A percentile compares a stretch with the other conserved stretches of the same genome.
phyloP scores from a whole-genome alignment of 2,888 invertebrate genomes.

The Drosophila falleni region DNA sequence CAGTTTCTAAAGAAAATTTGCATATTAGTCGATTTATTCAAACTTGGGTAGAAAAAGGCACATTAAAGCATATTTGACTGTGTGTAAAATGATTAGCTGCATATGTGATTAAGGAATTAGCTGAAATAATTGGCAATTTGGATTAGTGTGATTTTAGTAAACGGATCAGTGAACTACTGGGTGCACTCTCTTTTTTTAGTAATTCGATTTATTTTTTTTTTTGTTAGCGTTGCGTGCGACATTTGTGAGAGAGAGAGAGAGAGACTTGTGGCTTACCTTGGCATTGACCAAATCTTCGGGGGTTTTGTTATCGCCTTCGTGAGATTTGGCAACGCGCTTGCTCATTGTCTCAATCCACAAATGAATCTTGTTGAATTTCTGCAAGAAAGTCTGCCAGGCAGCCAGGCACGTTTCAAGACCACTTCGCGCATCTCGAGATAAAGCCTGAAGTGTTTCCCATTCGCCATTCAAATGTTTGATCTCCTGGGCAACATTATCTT shows the following conservation, averaged over 20 bases:
- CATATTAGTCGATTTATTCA: conserved; percentile 23
- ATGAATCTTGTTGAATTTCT: conserved; percentile 90
- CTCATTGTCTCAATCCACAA: conserved; percentile 91
- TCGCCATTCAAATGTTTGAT: conserved; percentile 92
- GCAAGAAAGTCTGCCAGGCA: conserved; percentile 93
- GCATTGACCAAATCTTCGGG: conserved; percentile 92
- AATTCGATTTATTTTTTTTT: conserved; percentile 44
- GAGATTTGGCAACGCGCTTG: conserved; percentile 88
- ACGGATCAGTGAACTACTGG: conserved; percentile 43
- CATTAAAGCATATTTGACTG: conserved; percentile 62
- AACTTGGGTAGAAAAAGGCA: conserved; percentile 36
- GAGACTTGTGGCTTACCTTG: conserved; percentile 86
- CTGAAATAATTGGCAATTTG: conserved; percentile 62
- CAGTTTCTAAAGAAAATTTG: conserved; percentile 86
- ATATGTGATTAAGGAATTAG: conserved; percentile 52
- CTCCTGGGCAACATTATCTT: conserved; percentile 92
- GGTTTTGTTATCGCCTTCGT: conserved; percentile 90
- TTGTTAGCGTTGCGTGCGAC: conserved; percentile 71
- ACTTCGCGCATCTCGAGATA: conserved; percentile 91
- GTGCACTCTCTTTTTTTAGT: conserved; percentile 51
- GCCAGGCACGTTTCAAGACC: conserved; percentile 91
- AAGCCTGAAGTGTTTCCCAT: conserved; percentile 92
- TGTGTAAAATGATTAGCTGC: conserved; percentile 75
- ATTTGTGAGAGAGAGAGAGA: conserved; percentile 28
- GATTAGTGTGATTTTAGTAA: conserved; percentile 64